These are phyloP conservation scores for Poeciliopsis gracilis DNA, from an alignment of 2,797 vertebrate genomes.

Conservation along the genomic window DNA sequence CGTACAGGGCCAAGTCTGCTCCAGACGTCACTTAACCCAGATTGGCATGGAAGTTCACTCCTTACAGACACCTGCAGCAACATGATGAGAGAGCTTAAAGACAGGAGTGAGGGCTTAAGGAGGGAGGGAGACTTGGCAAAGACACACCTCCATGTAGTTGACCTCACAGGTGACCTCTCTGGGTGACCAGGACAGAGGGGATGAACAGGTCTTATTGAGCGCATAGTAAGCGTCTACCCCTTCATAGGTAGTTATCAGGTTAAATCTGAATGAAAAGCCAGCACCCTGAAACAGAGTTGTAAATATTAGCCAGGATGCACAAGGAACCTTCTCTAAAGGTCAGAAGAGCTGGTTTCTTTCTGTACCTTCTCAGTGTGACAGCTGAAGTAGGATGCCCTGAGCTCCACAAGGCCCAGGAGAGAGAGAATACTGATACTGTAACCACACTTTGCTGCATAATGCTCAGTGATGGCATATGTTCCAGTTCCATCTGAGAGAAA, in stretches of 20 bases:
- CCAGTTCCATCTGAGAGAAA: slow-evolving; percentile 46
- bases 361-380: slow-evolving; percentile 70
- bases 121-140: neutral
- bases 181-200: slow-evolving; percentile 67
- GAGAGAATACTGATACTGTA: slow-evolving; percentile 57
- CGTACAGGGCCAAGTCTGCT: slow-evolving; percentile 31
- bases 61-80: slow-evolving; percentile 66
- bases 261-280: slow-evolving; percentile 73
- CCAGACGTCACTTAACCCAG: slow-evolving; percentile 31
- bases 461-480: slow-evolving; percentile 39
- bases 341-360: neutral
- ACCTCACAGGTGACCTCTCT: slow-evolving; percentile 83
- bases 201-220: slow-evolving; percentile 73
- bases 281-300: slow-evolving; percentile 57
- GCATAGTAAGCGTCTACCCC: slow-evolving; percentile 52
- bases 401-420: slow-evolving; percentile 37
- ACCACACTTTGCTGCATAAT: slow-evolving; percentile 70
- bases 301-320: neutral
- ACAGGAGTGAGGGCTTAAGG: no score
- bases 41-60: slow-evolving; percentile 46
- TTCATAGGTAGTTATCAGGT: slow-evolving; percentile 59
- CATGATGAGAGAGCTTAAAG: neutral
- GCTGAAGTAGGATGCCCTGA: slow-evolving; percentile 79
- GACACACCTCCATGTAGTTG: slow-evolving; percentile 83
- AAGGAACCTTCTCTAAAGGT: no score